phyloP scores from a whole-genome alignment of 2,888 invertebrate genomes.

The Lochmaea capreae region DNA sequence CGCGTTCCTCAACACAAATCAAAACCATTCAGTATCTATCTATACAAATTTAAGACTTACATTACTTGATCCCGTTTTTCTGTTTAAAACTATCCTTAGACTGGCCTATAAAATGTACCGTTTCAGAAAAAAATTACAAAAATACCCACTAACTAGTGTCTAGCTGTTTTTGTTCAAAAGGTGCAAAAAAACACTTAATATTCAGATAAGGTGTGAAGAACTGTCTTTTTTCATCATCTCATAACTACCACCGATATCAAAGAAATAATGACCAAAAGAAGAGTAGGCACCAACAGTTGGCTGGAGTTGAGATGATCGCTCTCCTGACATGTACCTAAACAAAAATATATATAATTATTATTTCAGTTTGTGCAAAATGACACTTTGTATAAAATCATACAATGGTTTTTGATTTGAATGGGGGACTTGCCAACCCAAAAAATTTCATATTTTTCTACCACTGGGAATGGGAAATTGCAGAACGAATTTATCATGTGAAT shows the following conservation, averaged over 20 bases:
- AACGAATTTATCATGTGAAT: no score
- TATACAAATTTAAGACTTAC: neutral
- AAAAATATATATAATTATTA: slow-evolving; percentile 3
- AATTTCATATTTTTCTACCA: no score
- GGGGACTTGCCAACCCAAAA: no score
- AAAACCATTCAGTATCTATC: neutral
- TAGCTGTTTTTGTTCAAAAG: slow-evolving; percentile 42
- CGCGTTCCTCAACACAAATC: neutral
- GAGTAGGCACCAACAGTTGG: slow-evolving; percentile 52
- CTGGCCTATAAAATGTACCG: slow-evolving; percentile 22
- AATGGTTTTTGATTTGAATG: no score
- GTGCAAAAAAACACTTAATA: slow-evolving; percentile 53
- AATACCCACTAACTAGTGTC: slow-evolving; percentile 44
- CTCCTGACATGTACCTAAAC: slow-evolving; percentile 57
- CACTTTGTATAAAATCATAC: no score
- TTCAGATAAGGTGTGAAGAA: slow-evolving; percentile 55
- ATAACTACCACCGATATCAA: slow-evolving; percentile 51
- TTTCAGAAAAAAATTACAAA: slow-evolving; percentile 36
- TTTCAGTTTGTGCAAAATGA: no score
- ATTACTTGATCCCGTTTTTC: slow-evolving; percentile 11
- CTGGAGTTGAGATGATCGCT: slow-evolving; percentile 51
- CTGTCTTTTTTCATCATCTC: slow-evolving; percentile 59
- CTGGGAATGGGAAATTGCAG: no score
- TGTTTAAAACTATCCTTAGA: neutral
- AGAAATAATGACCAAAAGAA: slow-evolving; percentile 52